A percentile compares a stretch with the other conserved stretches of the same genome.
These are phyloP conservation scores for Luperina testacea DNA, from an alignment of 2,888 invertebrate genomes.

Conservation along the genomic window DNA sequence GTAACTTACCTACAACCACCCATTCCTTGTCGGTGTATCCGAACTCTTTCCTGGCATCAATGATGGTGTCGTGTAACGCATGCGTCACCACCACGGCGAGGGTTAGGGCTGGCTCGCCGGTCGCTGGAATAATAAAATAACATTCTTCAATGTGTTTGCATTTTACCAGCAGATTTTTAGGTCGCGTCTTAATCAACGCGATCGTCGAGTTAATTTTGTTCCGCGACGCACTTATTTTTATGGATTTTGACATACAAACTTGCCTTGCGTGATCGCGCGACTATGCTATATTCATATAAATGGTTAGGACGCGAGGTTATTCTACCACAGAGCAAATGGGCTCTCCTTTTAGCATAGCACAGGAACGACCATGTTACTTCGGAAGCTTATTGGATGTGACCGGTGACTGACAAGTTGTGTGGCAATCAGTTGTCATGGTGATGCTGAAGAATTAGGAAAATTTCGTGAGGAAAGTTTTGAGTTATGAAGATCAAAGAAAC, in stretches of 20 bases:
- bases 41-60: constrained; percentile 91
- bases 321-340: background rate
- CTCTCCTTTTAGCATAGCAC: too few species aligned
- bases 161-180: background rate
- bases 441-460: background rate
- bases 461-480: background rate
- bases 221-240: background rate
- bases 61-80: constrained; percentile 91
- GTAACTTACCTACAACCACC: constrained; percentile 90
- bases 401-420: background rate
- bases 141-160: background rate
- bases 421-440: background rate
- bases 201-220: background rate
- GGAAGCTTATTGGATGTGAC: background rate
- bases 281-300: background rate
- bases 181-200: background rate
- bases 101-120: constrained; percentile 89
- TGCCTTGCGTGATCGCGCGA: background rate
- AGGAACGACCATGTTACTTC: background rate
- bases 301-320: background rate
- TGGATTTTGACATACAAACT: background rate
- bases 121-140: constrained; percentile 78
- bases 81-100: constrained; percentile 86
- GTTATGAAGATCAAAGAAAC: background rate
- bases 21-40: constrained; percentile 88